phyloP scores from a whole-genome alignment of 2,797 vertebrate species.

The Hirundo rustica region DNA sequence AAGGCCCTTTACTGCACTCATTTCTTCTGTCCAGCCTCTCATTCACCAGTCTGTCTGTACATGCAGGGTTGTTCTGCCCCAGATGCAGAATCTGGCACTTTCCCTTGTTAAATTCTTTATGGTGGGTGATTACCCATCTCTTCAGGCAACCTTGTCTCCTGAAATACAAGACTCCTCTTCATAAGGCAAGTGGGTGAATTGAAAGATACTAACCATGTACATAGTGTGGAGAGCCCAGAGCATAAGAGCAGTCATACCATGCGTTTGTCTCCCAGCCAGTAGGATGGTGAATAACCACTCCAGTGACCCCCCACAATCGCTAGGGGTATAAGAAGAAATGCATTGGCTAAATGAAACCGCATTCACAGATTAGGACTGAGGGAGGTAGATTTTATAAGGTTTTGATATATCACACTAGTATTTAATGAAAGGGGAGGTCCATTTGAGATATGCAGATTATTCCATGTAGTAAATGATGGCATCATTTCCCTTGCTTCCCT shows the following conservation, averaged over 20 bases:
- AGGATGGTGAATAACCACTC: neutral
- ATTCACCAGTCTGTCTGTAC: neutral
- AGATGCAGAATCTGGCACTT: neutral
- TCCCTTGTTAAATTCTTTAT: neutral
- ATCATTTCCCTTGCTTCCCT: neutral
- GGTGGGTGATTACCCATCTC: neutral
- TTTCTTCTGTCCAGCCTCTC: neutral
- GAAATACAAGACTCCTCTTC: neutral
- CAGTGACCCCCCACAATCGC: neutral
- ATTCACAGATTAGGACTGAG: neutral
- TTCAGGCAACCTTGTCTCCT: neutral
- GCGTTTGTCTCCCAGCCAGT: neutral
- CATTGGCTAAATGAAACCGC: rapidly evolving
- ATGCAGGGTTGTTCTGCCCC: neutral
- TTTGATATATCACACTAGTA: neutral
- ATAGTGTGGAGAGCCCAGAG: neutral
- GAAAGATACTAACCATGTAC: neutral
- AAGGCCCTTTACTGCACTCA: neutral
- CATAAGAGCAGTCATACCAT: neutral
- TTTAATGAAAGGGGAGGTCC: neutral
- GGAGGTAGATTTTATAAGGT: neutral
- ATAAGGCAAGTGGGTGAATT: neutral
- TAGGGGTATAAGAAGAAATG: neutral
- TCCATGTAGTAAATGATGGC: neutral
- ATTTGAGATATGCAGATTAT: neutral